These are phyloP conservation scores for Struthidea cinerea DNA, from an alignment of 2,113 vertebrate species.

Conservation along the genomic window DNA sequence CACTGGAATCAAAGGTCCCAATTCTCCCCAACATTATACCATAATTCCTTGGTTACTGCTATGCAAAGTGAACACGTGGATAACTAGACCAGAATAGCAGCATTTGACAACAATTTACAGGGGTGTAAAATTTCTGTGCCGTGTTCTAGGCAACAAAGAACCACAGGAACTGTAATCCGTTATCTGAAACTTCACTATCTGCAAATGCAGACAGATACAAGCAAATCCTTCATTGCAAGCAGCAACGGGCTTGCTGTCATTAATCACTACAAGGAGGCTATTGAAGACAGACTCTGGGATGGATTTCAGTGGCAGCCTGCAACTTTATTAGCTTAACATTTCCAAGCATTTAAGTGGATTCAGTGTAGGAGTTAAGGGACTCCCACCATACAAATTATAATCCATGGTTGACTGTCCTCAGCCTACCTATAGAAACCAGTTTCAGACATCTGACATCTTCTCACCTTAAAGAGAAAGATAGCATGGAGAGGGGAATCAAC, in stretches of 20 bases:
- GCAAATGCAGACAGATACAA: conserved; percentile 27
- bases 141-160: conserved; percentile 27
- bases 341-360: conserved; percentile 31
- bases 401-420: background rate
- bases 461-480: background rate
- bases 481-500: accelerated
- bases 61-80: background rate
- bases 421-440: background rate
- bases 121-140: background rate
- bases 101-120: conserved; percentile 42
- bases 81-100: background rate
- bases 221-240: conserved; percentile 27
- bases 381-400: background rate
- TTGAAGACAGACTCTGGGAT: conserved; percentile 53
- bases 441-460: background rate
- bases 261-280: conserved; percentile 52
- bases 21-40: background rate
- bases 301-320: conserved; percentile 43
- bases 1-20: background rate
- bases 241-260: conserved; percentile 20
- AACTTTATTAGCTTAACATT: conserved; percentile 55
- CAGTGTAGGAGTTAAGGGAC: background rate
- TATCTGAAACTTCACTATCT: conserved; percentile 41
- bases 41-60: background rate
- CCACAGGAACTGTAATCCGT: conserved; percentile 22